Evolutionary conservation across 2,797 vertebrate genomes (phyloP), one percentile per base, ranked within the genome.

Genomic region (Yasuhikotakia modesta): DNA sequence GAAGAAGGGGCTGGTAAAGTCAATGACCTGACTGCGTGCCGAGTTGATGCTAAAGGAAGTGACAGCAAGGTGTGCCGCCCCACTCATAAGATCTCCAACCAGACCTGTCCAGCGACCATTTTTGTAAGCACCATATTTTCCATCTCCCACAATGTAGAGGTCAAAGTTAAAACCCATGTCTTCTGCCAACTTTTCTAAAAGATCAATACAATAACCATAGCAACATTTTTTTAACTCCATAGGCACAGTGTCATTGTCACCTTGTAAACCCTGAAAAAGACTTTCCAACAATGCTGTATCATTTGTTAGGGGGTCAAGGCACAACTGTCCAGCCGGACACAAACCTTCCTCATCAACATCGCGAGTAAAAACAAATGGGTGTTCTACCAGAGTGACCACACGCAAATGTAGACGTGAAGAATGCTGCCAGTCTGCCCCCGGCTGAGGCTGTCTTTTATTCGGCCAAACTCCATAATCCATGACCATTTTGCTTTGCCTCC

Each of bases 1-100:
- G 91, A 99, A 99, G 88, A 99, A 99, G 10, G 97, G 97, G 13
- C 96, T 97, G 69, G 97, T 99, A 88, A 99, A 98, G 89, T 99
- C 97, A 74, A 99, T 97, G 79, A 99, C 96, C 87, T 96, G 95
- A 88, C 97, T 99, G 66, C 97, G 93, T 43, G 97, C 97, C 11
- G 96, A 98, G 83, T 99, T 99, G 84, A 99, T 99, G 87, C 97
- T 99, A 83, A 99, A 99, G 1, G 97, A 98, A 0, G 97, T 96
- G 72, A 99, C 95, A 1, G 97, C 97, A 89, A 99, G 89, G 77
- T 98, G 95, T 58, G 97, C 97, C 0, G 96, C 95, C 1, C 96
- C 96, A 76, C 94, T 94, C 79, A 98, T 92, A 76, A 99, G 95
- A 81, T 99, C 97, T 0, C 97, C 97, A 24, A 99, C 97, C 70